Evolutionary conservation across 2,797 vertebrate genomes (phyloP).

Genomic region (Catharus ustulatus): DNA sequence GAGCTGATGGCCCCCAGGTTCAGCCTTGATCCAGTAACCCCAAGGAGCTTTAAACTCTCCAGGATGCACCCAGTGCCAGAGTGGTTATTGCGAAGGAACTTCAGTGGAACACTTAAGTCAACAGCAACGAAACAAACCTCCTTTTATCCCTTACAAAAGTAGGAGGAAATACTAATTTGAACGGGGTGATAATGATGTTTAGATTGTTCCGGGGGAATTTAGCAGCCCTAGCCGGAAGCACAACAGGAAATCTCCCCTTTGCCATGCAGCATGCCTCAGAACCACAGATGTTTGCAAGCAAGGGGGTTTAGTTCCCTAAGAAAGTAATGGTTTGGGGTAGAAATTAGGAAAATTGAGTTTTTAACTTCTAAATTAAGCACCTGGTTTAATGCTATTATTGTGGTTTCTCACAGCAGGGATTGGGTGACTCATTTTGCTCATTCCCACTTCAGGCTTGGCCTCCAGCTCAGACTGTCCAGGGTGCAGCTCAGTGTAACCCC

Average conservation of each 20-base stretch:
- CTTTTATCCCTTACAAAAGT: constrained; percentile 1
- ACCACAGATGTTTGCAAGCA: background rate
- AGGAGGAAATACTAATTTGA: background rate
- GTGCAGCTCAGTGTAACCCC: background rate
- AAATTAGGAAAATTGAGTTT: background rate
- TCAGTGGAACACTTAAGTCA: background rate
- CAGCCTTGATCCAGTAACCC: background rate
- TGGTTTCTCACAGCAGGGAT: background rate
- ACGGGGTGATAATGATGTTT: background rate
- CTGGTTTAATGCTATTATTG: background rate
- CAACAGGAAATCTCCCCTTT: background rate
- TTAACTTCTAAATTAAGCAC: background rate
- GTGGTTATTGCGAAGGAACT: background rate
- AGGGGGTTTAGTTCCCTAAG: background rate
- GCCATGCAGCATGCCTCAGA: background rate
- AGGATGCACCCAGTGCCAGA: background rate
- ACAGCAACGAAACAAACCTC: constrained; percentile 16
- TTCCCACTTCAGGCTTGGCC: background rate
- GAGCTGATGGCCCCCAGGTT: background rate
- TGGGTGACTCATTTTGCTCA: background rate
- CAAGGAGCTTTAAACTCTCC: background rate
- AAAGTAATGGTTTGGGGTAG: background rate
- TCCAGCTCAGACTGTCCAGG: background rate
- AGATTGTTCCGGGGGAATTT: background rate
- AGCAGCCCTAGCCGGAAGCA: background rate